phyloP scores from a whole-genome alignment of 2,888 invertebrate genomes.

The Antitype chi region DNA sequence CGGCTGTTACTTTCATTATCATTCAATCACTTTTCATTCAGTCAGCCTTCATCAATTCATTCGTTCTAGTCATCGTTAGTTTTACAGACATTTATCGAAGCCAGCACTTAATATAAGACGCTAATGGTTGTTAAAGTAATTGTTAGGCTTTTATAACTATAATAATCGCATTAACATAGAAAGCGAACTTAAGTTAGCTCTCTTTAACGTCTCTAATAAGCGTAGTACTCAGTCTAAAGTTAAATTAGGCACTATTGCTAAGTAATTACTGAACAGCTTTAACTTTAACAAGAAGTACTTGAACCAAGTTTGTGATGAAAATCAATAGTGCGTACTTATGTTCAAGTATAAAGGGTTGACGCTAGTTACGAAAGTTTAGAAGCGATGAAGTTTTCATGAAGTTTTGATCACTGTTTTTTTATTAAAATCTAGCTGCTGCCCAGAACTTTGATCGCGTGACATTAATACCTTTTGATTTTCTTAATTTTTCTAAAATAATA shows the following conservation, averaged over 20 bases:
- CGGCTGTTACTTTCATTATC: background rate
- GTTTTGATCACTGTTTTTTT: background rate
- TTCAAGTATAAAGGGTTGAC: background rate
- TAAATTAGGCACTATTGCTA: constrained; percentile 23
- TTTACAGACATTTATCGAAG: background rate
- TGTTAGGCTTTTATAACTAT: constrained; percentile 8
- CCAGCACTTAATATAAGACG: constrained; percentile 1
- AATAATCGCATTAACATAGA: constrained; percentile 16
- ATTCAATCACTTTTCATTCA: background rate
- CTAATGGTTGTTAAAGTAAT: constrained; percentile 14
- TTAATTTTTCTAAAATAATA: too few relatives aligned
- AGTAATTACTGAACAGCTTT: constrained; percentile 34
- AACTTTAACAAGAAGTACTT: constrained; percentile 18
- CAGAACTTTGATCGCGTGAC: too few relatives aligned
- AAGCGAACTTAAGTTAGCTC: constrained; percentile 9
- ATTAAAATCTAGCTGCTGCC: background rate
- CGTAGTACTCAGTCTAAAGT: constrained; percentile 15
- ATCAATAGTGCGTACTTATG: constrained; percentile 7
- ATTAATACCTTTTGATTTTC: too few relatives aligned
- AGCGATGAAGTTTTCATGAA: background rate
- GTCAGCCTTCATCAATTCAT: background rate
- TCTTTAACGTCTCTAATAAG: background rate
- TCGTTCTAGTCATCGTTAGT: background rate
- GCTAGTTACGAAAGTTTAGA: background rate
- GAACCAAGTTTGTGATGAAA: constrained; percentile 8